Evolutionary conservation across 2,797 vertebrate genomes (phyloP).

Genomic region (Danio albolineatus): DNA sequence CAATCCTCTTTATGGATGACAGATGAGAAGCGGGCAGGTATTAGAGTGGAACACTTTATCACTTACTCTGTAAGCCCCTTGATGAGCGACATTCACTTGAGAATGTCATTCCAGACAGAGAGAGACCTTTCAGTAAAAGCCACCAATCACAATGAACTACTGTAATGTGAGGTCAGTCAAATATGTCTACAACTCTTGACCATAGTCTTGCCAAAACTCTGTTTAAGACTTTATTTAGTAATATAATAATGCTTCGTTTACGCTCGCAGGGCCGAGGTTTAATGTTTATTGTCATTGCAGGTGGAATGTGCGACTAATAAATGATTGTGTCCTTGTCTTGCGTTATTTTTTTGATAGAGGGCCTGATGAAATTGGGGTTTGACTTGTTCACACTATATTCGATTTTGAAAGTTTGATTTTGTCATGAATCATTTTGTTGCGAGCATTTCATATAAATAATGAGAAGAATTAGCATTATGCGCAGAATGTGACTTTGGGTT

Average conservation of each 20-base stretch:
- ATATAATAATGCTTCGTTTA: neutral
- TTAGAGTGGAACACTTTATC: conserved; percentile 90
- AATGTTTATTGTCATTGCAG: conserved; percentile 24
- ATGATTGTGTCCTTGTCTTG: too few species aligned
- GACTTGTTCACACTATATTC: conserved; percentile 24
- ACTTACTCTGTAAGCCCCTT: conserved; percentile 83
- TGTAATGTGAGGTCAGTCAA: conserved; percentile 64
- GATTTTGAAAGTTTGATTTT: conserved; percentile 23
- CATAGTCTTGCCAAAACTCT: conserved; percentile 2
- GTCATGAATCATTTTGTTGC: conserved; percentile 38
- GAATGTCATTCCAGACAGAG: conserved; percentile 78
- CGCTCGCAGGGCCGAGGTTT: neutral
- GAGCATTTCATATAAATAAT: conserved; percentile 52
- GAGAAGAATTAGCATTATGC: conserved; percentile 43
- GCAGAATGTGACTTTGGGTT: conserved; percentile 58
- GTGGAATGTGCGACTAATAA: neutral
- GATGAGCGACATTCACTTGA: conserved; percentile 83
- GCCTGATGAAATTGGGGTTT: conserved; percentile 29
- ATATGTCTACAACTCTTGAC: conserved; percentile 37
- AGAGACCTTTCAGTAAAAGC: conserved; percentile 62
- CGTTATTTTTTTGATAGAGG: conserved; percentile 8
- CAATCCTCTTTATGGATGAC: conserved; percentile 89
- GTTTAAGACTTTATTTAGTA: neutral
- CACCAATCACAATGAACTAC: conserved; percentile 71
- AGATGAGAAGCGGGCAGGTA: conserved; percentile 90